Evolutionary conservation across 2,888 invertebrate species (phyloP), one percentile per base, ranked within the genome.

Genomic region (Cotesia congregata): DNA sequence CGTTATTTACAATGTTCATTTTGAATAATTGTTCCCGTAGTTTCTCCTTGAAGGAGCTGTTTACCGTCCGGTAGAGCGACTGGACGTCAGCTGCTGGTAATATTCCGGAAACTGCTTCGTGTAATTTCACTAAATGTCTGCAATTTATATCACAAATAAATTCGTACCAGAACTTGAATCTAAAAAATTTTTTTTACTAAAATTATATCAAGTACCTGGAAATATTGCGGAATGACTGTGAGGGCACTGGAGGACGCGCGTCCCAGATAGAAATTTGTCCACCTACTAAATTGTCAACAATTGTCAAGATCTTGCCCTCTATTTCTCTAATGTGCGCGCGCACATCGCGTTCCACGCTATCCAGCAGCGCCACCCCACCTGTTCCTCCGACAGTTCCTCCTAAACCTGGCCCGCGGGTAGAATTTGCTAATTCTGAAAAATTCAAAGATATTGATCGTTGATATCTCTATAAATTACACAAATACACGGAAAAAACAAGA

Each of bases 211-310:
- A 39, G 79, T 84, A 90, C 91, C 94, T 93, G 68, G 96, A 96
- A 86, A 97, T 95, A 90, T 94, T 95, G 81, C 96, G 93, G 90
- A 97, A 96, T 84, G 95, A 93, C 88, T 95, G 94, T 12, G 98
- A 98, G 65, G 99, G 98, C 85, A 98, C 95, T 0, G 98, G 98
- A 20, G 98, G 98, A 85, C 96, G 94, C 0, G 97, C 97, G 89
- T 97, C 97, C 98, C 98, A 99, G 83, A 93, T 92, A 38, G 92
- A 91, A 83, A 99, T 90, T 86, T 97, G 96, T 79, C 93, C 93
- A 70, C 93, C 93, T 67, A 98, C 91, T 88, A 97, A 93, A 85
- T 94, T 95, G 86, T 95, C 96, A 83, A 98, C 96, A 86, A 99
- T 97, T 70, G 94, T 92, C 81, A 97, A 93, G 83, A 99, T 94